These are phyloP conservation scores for Cydia splendana DNA, from an alignment of 1,140 invertebrate genomes.

Conservation along the genomic window DNA sequence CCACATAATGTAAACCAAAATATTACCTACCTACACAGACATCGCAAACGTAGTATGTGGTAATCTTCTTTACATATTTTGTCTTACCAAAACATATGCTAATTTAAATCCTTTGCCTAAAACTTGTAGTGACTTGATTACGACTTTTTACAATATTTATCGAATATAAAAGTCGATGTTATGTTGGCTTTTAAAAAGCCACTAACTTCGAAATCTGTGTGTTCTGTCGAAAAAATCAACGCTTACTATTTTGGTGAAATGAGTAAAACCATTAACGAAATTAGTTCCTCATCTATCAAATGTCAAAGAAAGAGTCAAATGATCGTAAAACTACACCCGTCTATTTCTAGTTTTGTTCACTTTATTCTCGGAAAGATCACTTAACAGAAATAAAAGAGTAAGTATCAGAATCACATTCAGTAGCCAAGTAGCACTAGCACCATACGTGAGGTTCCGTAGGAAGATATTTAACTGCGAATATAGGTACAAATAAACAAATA, in stretches of 20 bases:
- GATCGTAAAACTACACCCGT: slow-evolving; percentile 8
- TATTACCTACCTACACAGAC: background rate
- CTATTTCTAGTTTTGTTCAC: slow-evolving; percentile 24
- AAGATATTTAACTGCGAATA: background rate
- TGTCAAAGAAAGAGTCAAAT: slow-evolving; percentile 12
- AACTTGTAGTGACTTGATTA: too few species aligned
- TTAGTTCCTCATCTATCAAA: slow-evolving; percentile 29
- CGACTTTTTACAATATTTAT: too few species aligned
- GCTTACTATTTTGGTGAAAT: background rate
- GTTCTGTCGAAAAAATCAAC: background rate
- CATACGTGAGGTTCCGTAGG: background rate
- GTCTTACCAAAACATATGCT: too few species aligned
- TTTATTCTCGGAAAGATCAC: slow-evolving; percentile 25
- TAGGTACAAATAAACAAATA: background rate
- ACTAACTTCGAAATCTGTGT: background rate
- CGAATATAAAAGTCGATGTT: too few species aligned
- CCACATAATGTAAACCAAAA: background rate
- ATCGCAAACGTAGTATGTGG: background rate
- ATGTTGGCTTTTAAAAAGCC: background rate
- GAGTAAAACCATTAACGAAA: slow-evolving; percentile 8
- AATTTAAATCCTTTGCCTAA: too few species aligned
- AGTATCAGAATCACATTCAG: background rate
- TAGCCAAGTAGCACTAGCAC: background rate
- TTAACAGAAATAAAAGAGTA: slow-evolving; percentile 23
- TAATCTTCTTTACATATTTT: background rate